phyloP scores from a whole-genome alignment of 2,888 invertebrate genomes.

The Cheilosia scutellata region DNA sequence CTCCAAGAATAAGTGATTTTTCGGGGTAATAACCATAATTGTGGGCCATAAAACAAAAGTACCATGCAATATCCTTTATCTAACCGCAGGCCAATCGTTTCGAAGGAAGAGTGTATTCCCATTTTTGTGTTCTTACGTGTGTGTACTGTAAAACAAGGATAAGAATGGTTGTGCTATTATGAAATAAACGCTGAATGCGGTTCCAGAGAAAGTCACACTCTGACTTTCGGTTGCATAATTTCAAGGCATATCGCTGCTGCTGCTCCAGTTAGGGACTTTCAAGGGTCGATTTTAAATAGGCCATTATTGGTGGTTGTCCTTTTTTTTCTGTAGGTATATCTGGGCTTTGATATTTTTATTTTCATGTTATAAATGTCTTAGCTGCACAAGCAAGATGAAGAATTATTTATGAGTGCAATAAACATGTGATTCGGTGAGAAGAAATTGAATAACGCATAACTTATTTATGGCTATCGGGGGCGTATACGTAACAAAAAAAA shows the following conservation, averaged over 20 bases:
- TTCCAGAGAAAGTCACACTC: constrained; percentile 40
- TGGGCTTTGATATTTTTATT: constrained; percentile 11
- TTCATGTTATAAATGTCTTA: constrained; percentile 11
- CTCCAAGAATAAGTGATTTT: constrained; percentile 33
- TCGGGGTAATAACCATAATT: constrained; percentile 15
- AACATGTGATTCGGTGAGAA: constrained; percentile 18
- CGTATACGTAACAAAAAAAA: constrained; percentile 58
- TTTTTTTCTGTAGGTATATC: background rate
- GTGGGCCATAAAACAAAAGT: constrained; percentile 28
- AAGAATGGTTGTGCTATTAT: constrained; percentile 49
- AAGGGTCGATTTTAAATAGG: constrained; percentile 41
- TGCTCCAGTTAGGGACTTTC: constrained; percentile 18
- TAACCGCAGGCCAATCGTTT: constrained; percentile 18
- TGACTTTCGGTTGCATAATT: constrained; percentile 71
- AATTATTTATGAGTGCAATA: constrained; percentile 23
- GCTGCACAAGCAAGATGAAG: background rate
- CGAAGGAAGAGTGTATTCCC: constrained; percentile 2
- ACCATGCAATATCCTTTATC: constrained; percentile 24
- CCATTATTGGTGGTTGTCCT: constrained; percentile 31
- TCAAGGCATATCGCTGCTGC: constrained; percentile 4
- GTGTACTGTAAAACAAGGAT: constrained; percentile 20
- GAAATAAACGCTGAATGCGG: constrained; percentile 29
- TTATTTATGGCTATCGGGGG: constrained; percentile 39
- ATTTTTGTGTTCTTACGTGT: constrained; percentile 25
- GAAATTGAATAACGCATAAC: constrained; percentile 13